These are phyloP conservation scores for Tenrec ecaudatus DNA, from an alignment of 2,113 vertebrate genomes.

Conservation along the genomic window DNA sequence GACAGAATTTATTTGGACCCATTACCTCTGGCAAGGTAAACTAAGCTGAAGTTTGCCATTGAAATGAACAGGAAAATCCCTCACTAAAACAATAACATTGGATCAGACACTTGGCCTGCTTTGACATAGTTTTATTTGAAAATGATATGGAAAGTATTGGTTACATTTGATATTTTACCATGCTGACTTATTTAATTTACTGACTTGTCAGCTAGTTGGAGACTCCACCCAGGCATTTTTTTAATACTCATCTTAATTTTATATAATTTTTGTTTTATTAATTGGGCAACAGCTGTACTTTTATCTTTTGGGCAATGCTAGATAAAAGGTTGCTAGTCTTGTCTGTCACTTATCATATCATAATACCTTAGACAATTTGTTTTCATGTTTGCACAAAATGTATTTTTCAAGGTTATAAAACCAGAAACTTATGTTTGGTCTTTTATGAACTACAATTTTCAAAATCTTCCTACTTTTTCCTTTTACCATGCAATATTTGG, in stretches of 20 bases:
- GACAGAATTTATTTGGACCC: no score
- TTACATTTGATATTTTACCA: background rate
- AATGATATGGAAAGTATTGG: background rate
- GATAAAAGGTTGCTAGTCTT: background rate
- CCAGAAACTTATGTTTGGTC: background rate
- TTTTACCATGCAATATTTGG: background rate
- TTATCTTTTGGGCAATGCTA: background rate
- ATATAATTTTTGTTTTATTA: background rate
- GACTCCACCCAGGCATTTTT: background rate
- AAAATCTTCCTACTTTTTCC: background rate
- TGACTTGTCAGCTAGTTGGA: background rate
- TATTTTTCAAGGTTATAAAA: background rate
- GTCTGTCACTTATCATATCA: background rate
- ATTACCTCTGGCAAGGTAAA: background rate
- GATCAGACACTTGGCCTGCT: background rate
- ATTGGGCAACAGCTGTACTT: background rate
- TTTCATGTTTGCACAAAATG: constrained; percentile 14
- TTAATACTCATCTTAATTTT: background rate
- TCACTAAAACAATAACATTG: background rate
- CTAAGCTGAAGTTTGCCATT: background rate
- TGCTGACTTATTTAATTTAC: background rate
- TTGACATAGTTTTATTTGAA: background rate
- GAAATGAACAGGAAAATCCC: background rate
- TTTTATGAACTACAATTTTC: background rate
- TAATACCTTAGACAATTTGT: background rate